phyloP scores from a whole-genome alignment of 1,140 invertebrate species.

The Harpegnathos saltator region DNA sequence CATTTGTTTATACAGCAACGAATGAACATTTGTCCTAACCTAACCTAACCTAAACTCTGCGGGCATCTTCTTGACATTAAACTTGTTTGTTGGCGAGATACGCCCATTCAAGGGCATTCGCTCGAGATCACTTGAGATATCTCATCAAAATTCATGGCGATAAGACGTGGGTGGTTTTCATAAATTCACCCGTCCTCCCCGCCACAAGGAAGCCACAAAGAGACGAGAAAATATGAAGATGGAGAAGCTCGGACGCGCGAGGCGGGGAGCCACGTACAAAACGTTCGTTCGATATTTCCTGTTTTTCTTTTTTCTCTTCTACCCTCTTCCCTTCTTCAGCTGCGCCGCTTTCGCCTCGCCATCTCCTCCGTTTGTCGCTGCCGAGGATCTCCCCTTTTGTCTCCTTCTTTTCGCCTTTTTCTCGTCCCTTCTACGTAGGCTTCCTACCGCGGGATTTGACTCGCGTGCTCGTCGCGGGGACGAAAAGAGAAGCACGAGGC shows the following conservation, averaged over 20 bases:
- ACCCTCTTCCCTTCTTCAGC: neutral
- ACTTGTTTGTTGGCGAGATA: no score
- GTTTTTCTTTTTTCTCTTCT: constrained; percentile 29
- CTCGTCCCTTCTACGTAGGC: constrained; percentile 28
- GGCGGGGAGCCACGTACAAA: constrained; percentile 56
- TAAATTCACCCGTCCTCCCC: neutral
- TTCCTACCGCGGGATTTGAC: constrained; percentile 53
- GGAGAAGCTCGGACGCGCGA: constrained; percentile 13
- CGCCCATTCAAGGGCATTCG: no score
- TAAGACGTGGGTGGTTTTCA: no score
- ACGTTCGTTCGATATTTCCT: constrained; percentile 56
- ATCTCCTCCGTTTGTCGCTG: constrained; percentile 59
- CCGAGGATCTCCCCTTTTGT: constrained; percentile 61
- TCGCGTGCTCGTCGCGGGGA: neutral
- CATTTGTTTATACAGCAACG: no score
- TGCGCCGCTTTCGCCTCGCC: neutral
- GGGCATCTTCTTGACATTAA: no score
- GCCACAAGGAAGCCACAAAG: constrained; percentile 16
- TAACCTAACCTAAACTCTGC: no score
- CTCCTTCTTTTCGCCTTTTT: constrained; percentile 34
- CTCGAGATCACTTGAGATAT: no score
- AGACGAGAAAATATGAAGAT: constrained; percentile 19
- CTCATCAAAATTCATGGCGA: no score
- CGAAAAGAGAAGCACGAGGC: no score
- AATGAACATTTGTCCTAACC: no score